Evolutionary conservation across 2,888 invertebrate genomes (phyloP).

Genomic region (Hoplodrina blanda): DNA sequence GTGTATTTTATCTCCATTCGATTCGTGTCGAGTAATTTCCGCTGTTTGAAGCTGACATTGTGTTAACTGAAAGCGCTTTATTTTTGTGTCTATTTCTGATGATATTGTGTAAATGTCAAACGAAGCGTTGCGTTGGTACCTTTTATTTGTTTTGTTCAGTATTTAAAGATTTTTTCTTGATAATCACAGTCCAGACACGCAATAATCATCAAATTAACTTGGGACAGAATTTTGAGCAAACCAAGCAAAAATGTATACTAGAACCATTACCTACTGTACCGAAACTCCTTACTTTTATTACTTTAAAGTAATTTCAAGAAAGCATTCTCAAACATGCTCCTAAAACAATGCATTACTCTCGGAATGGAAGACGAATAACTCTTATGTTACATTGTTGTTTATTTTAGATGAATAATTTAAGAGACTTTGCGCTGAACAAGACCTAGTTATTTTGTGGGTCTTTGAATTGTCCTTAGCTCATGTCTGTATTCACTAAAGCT

Average conservation of each 20-base stretch:
- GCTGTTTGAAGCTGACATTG: conserved; percentile 36
- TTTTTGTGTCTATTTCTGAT: conserved; percentile 27
- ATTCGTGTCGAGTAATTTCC: conserved; percentile 43
- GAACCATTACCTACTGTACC: not conserved
- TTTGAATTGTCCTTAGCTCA: conserved; percentile 17
- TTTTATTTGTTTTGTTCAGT: not conserved
- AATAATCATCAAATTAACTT: too few relatives aligned
- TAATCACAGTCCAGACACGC: too few relatives aligned
- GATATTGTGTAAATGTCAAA: conserved; percentile 3
- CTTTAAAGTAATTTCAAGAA: not conserved
- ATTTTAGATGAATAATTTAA: conserved; percentile 37
- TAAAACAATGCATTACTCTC: conserved; percentile 2
- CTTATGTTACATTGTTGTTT: conserved; percentile 24
- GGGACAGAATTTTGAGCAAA: too few relatives aligned
- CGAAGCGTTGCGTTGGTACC: not conserved
- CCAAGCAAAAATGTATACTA: not conserved
- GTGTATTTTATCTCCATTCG: conserved; percentile 38
- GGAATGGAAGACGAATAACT: conserved; percentile 26
- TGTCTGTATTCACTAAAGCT: not conserved
- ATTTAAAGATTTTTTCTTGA: not conserved
- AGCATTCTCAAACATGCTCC: not conserved
- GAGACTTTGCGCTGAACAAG: conserved; percentile 10
- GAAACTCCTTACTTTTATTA: not conserved
- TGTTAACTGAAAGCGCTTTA: conserved; percentile 28
- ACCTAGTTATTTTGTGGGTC: conserved; percentile 5